Conservation (phyloP, 2,113 vertebrate species). For the Rissa tridactyla region DNA sequence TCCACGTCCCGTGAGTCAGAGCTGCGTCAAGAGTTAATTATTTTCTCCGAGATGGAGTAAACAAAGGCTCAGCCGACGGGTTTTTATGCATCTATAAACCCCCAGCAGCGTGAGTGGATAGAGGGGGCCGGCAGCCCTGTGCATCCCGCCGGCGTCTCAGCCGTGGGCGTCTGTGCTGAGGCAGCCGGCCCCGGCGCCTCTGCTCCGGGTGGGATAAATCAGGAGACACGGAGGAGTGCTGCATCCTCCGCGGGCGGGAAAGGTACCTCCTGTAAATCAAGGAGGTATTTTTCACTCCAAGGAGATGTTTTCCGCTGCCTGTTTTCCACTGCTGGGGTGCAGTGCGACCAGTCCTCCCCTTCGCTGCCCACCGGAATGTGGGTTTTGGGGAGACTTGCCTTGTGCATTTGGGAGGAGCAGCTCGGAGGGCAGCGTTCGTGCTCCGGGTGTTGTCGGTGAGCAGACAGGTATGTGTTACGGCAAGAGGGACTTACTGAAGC, state of each 20-base stretch:
- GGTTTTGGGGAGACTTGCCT: background rate
- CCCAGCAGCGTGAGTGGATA: background rate
- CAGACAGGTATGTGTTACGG: background rate
- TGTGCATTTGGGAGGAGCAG: background rate
- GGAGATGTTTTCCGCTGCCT: background rate
- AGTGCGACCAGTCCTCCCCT: accelerated
- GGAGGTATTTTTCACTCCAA: background rate
- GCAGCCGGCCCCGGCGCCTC: background rate
- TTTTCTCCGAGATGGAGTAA: background rate
- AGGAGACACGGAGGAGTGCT: background rate
- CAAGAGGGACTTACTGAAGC: background rate
- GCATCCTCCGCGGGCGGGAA: no score
- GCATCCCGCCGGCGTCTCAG: background rate
- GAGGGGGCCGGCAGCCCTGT: background rate
- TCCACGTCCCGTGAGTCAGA: background rate
- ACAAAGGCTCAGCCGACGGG: background rate
- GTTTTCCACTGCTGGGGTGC: background rate
- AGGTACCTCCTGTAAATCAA: background rate
- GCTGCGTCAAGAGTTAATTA: background rate
- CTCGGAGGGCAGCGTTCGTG: accelerated
- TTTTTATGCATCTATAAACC: background rate
- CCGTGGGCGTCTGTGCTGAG: accelerated
- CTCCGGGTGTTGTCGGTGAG: background rate
- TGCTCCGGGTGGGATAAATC: background rate
- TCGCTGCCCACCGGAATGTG: accelerated